These are phyloP conservation scores for Ceratosolen solmsi DNA, from an alignment of 1,140 invertebrate species.

Conservation along the genomic window DNA sequence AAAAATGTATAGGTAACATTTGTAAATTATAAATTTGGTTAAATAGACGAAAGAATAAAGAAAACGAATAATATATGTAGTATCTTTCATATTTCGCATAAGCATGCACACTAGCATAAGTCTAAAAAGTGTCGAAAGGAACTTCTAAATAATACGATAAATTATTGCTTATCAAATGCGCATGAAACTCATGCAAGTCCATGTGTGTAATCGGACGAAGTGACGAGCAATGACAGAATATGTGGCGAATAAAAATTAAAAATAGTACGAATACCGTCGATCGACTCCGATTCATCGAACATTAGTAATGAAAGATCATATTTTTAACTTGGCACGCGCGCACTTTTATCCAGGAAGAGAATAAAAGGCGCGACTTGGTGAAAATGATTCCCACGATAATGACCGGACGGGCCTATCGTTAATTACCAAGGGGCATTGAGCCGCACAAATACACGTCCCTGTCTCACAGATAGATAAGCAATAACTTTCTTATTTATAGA, in stretches of 20 bases:
- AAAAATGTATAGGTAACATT: no score
- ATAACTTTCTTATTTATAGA: constrained; percentile 6
- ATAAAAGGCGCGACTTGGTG: neutral
- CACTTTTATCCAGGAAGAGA: neutral
- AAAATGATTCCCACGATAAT: constrained; percentile 26
- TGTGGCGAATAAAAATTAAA: neutral
- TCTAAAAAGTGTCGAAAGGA: neutral
- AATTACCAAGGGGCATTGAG: neutral
- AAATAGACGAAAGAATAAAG: no score
- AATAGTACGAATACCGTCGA: neutral
- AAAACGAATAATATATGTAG: neutral
- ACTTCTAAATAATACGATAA: neutral
- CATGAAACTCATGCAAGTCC: neutral
- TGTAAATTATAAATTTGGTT: no score
- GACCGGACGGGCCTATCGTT: neutral
- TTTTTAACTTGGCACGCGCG: neutral
- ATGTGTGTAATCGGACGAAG: neutral
- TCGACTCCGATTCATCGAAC: neutral
- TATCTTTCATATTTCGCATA: neutral
- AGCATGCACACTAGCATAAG: neutral
- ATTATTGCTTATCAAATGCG: neutral
- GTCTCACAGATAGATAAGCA: neutral
- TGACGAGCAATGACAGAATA: neutral
- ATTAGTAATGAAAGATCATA: neutral
- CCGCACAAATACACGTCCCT: neutral